Percentiles rank a stretch among this genome's conserved stretches.
Conservation (phyloP, 2,797 vertebrate species). For the Parotocinclus haroldoi region DNA sequence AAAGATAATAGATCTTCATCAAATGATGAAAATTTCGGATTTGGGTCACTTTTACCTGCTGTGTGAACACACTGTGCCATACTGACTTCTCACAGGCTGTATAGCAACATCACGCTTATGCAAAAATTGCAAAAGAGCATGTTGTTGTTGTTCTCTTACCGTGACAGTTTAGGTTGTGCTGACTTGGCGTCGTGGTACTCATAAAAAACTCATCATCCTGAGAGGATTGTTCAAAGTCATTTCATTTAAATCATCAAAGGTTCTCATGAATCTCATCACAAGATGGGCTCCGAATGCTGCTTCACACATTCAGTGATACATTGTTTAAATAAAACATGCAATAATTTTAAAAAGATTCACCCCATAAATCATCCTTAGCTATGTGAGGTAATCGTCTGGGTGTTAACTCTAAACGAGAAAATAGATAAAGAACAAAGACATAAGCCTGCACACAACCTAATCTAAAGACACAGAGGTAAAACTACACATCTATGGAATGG, state of each 20-base stretch:
- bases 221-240: constrained; percentile 49
- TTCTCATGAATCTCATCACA: constrained; percentile 48
- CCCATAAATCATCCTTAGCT: constrained; percentile 33
- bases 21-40: too few relatives aligned
- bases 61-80: too few relatives aligned
- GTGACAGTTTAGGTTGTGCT: constrained; percentile 22
- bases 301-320: constrained; percentile 48
- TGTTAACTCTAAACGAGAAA: constrained; percentile 33
- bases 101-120: neutral
- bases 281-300: constrained; percentile 41
- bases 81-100: too few relatives aligned
- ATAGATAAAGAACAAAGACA: constrained; percentile 37
- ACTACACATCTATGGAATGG: constrained; percentile 54
- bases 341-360: constrained; percentile 44
- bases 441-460: constrained; percentile 22
- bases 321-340: constrained; percentile 49
- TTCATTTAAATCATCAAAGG: constrained; percentile 36
- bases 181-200: constrained; percentile 33
- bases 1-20: too few relatives aligned
- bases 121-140: neutral
- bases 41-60: too few relatives aligned
- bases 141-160: constrained; percentile 25
- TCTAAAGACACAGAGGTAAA: constrained; percentile 38
- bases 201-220: constrained; percentile 36
- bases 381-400: constrained; percentile 43